Base-by-base conservation (phyloP, 64 coral and sea anemone genomes). In the Anthopleura sola region DNA sequence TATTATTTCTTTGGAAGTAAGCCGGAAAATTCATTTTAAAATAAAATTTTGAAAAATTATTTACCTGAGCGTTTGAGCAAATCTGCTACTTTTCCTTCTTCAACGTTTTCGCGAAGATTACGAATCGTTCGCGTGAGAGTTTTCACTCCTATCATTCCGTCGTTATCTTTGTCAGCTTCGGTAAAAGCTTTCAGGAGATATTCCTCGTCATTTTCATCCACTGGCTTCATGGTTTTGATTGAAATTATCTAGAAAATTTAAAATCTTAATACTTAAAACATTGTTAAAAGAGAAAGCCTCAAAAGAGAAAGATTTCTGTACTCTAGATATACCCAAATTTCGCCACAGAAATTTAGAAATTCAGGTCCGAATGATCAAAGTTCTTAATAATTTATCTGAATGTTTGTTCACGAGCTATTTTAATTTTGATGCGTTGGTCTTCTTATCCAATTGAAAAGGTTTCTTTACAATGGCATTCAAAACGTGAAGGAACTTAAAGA, bases 61-160 rank as follows among this genome's bases (percentile, higher is more conserved):
- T 86, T 92, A 92, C 90, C 90, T 92, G 90, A 47, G 31, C 39
- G 32, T 44, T 79, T 80, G 44, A 87, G 66, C 32, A 87, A 66
- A 24, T 90, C 90, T 55, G n/a, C 87, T 2, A 97, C 32, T 83
- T 92, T 86, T 48, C 74, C 90, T 31, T 97, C 87, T 60, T 84
- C 85, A 3, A 93, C 34, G 37, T 84, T 86, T 56, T 92, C 90
- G 46, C 90, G 90, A 78, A 92, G 87, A 44, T 75, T 82, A 24
- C 55, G 85, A 37, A 96, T 85, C 21, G 91, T 90, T 33, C 82
- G 76, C 57, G 68, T 60, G 3, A 96, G 44, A 14, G 92, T 84
- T 31, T 76, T 89, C n/a, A 83, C 44, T 36, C 81, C 88, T 83
- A 96, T 92, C 24, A 87, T 79, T 11, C 94, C 94, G 64, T 96